phyloP scores from a whole-genome alignment of 2,797 vertebrate genomes.

The Enteromius afrohamiltoni region DNA sequence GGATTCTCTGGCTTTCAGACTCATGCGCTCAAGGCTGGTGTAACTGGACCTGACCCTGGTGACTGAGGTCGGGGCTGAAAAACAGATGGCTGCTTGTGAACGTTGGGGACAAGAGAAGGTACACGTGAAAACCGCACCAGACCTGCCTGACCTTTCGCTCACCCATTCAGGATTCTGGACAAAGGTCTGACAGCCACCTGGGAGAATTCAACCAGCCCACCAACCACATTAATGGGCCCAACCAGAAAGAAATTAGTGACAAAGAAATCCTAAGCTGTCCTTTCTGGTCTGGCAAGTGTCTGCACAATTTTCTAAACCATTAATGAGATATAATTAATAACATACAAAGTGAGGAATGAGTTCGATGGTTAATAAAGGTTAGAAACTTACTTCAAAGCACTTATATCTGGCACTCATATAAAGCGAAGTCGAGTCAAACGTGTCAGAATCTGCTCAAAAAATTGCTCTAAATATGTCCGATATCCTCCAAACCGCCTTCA shows the following conservation, averaged over 20 bases:
- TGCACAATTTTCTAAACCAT: background rate
- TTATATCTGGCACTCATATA: background rate
- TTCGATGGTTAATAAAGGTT: background rate
- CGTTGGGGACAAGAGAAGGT: constrained; percentile 33
- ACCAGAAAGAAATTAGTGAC: background rate
- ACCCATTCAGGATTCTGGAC: constrained; percentile 17
- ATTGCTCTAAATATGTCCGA: constrained; percentile 22
- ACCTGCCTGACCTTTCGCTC: constrained; percentile 44
- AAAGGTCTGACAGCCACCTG: constrained; percentile 45
- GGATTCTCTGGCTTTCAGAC: constrained; percentile 2
- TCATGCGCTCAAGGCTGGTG: constrained; percentile 13
- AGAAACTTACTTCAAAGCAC: constrained; percentile 2
- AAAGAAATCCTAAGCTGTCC: background rate
- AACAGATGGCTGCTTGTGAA: constrained; percentile 47
- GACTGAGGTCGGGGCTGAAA: constrained; percentile 26
- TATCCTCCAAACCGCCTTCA: constrained; percentile 1
- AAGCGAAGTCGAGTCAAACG: background rate
- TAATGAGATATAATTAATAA: background rate
- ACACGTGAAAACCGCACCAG: constrained; percentile 27
- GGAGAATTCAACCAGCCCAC: constrained; percentile 34
- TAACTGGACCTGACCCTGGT: constrained; percentile 31
- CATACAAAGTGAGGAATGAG: background rate
- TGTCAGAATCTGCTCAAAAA: background rate
- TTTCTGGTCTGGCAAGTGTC: constrained; percentile 1
- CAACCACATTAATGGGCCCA: background rate